Evolutionary conservation across 2,113 vertebrate genomes (phyloP).

Genomic region (Sinosuthora webbiana): DNA sequence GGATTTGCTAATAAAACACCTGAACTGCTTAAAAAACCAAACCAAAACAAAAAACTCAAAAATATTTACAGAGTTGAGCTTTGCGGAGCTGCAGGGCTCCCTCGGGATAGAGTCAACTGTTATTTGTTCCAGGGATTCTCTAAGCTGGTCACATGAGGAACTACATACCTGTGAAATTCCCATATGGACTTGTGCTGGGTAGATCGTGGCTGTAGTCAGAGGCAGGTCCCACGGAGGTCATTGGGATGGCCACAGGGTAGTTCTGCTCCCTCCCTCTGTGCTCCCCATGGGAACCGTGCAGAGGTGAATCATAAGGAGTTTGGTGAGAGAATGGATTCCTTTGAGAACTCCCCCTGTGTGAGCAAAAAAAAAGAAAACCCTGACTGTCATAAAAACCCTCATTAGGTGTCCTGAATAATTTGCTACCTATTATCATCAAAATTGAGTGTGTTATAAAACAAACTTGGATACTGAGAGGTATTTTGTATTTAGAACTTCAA

Average conservation of each 20-base stretch:
- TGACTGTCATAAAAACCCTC: neutral
- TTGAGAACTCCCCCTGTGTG: neutral
- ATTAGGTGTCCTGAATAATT: neutral
- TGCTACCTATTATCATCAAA: neutral
- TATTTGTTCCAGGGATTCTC: neutral
- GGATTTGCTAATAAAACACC: neutral
- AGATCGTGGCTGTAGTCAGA: neutral
- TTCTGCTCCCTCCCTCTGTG: neutral
- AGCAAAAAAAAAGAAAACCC: neutral
- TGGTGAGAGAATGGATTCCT: neutral
- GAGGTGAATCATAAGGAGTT: neutral
- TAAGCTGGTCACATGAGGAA: neutral
- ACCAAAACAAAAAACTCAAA: neutral
- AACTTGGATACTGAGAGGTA: neutral
- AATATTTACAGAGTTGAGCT: neutral
- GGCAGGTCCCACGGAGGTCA: neutral
- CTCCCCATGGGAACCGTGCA: neutral
- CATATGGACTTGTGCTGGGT: neutral
- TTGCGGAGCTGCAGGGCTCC: neutral
- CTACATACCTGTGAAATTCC: slow-evolving; percentile 49
- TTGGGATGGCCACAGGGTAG: slow-evolving; percentile 35
- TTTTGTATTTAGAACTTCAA: neutral
- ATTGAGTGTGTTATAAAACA: neutral
- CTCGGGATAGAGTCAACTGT: neutral
- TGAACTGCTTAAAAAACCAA: neutral